Conservation (phyloP, 2,797 vertebrate genomes). For the Pseudotriccus pelzelni region DNA sequence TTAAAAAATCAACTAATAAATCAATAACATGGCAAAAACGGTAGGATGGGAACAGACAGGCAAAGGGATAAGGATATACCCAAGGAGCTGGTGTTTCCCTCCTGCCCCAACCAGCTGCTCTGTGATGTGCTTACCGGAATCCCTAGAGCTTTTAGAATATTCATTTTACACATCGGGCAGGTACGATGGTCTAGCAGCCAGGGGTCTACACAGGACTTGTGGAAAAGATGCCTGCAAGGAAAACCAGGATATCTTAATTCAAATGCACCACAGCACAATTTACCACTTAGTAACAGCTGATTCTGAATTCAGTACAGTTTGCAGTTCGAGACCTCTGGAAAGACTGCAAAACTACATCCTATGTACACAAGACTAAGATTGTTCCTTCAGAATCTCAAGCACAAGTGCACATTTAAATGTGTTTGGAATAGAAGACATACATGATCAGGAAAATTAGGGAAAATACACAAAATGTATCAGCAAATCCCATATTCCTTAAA, state of each 20-base stretch:
- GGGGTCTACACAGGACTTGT: slow-evolving; percentile 97
- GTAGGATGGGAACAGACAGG: not conserved
- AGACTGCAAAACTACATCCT: not conserved
- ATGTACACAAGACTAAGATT: not conserved
- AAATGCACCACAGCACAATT: not conserved
- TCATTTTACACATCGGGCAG: slow-evolving; percentile 99
- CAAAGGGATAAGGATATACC: not conserved
- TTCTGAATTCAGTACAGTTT: not conserved
- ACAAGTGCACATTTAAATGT: not conserved
- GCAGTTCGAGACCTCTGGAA: not conserved
- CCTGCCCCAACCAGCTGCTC: not conserved
- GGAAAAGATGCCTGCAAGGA: slow-evolving; percentile 93
- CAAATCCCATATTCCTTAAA: not conserved
- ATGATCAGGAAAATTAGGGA: not conserved
- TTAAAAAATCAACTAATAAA: not conserved
- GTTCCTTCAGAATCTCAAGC: not conserved
- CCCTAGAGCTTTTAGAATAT: slow-evolving; percentile 98
- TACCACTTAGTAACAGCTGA: not conserved
- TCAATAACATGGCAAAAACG: not conserved
- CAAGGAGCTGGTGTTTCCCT: not conserved
- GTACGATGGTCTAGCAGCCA: slow-evolving; percentile 98
- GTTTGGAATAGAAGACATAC: not conserved
- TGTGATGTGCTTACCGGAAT: slow-evolving; percentile 84
- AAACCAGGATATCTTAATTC: slow-evolving; percentile 65
- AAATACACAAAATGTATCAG: not conserved